These are phyloP conservation scores for Oreochromis niloticus DNA, from an alignment of 2,113 vertebrate genomes.

Conservation along the genomic window DNA sequence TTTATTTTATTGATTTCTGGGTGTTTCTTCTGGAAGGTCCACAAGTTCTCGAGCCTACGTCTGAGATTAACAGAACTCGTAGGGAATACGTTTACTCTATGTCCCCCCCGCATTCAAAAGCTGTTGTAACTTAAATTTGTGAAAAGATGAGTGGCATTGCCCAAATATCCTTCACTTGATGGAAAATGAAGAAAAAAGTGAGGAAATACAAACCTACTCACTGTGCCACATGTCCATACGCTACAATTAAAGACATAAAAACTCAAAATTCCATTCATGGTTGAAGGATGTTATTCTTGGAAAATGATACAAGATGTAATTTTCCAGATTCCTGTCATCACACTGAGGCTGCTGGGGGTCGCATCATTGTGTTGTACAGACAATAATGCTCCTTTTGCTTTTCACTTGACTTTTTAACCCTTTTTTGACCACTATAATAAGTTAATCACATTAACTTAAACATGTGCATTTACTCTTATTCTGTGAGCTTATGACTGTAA, in stretches of 20 bases:
- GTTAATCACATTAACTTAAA: background rate
- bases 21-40: background rate
- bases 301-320: background rate
- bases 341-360: background rate
- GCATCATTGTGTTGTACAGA: background rate
- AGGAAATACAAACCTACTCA: background rate
- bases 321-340: background rate
- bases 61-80: background rate
- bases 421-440: background rate
- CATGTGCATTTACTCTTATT: background rate
- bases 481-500: background rate
- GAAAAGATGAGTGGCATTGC: background rate
- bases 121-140: background rate
- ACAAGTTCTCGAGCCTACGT: background rate
- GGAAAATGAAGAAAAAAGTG: background rate
- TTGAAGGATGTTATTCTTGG: background rate
- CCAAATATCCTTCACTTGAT: background rate
- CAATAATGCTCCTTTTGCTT: background rate
- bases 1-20: background rate
- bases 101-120: background rate
- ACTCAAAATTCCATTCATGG: background rate
- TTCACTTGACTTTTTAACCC: background rate
- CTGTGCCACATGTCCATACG: background rate
- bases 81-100: background rate
- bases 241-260: background rate